Base-by-base conservation (phyloP, 1,140 invertebrate species). In the Drosophila yakuba region DNA sequence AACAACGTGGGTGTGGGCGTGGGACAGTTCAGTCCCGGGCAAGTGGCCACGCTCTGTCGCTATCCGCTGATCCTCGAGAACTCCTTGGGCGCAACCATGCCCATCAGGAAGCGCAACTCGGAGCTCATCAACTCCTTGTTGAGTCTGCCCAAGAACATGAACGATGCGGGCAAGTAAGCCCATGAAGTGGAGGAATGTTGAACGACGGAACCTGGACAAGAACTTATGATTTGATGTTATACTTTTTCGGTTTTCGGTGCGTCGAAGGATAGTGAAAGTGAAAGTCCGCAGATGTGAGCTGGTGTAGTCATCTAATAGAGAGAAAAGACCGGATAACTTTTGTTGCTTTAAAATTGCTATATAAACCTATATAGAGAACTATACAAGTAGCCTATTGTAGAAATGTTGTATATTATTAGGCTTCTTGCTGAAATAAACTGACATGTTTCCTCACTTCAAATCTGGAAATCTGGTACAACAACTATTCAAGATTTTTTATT, bases 41-140 rank as follows among this genome's bases (percentile, higher is more conserved):
- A 81, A n/a, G 11, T 51, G 14, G 75, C 58, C 7, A 56, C 44
- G 7, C 77, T 77, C 5, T 92, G 89, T 45, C 83, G 81, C 47
- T 90, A 88, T 72, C 84, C 84, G 0, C 61, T 85, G 36, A 75
- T 75, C 28, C 35, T 69, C 48, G 72, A 52, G 35, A 92, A 92
- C 63, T 73, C 68, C 1, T 44, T 90, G 20, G 41, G 51, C 20
- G 63, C 45, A 12, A 68, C 91, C 10, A 64, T 85, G 11, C 68
- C 69, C 10, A 78, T 93, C 63, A 91, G 91, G 1, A 96, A 96
- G 89, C 93, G 95, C 7, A 96, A 96, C 80, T 95, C 95, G 0
- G 96, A 96, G 77, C 92, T 96, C 5, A 96, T 96, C 60, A 96
- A 96, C 78, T 95, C 95, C 2, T 91, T 96, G 2, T 89, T 96